Conservation (phyloP, 2,113 vertebrate species). For the Danio rerio region DNA sequence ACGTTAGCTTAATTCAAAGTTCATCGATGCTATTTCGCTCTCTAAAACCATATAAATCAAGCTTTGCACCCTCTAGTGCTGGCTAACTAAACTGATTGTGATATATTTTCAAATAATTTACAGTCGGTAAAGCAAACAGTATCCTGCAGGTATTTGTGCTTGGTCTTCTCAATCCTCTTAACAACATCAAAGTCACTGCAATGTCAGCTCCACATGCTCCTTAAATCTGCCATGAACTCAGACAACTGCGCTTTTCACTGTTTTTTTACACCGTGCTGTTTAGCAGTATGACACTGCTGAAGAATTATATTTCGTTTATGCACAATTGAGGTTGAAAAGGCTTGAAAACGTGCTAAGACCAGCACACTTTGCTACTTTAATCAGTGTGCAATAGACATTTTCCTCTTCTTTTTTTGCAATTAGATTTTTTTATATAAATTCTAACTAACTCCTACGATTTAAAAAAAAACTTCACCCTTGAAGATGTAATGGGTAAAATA, state of each 20-base stretch:
- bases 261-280: not conserved
- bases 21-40: not conserved
- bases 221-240: not conserved
- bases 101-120: not conserved
- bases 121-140: not conserved
- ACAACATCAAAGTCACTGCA: not conserved
- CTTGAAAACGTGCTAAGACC: too few species aligned
- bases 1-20: not conserved
- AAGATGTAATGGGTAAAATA: too few species aligned
- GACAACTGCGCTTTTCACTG: not conserved
- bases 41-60: not conserved
- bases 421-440: too few species aligned
- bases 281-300: not conserved
- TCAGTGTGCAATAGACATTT: too few species aligned
- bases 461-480: too few species aligned
- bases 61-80: not conserved
- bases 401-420: too few species aligned
- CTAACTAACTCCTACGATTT: too few species aligned
- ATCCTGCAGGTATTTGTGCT: not conserved
- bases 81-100: not conserved
- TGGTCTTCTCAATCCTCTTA: conserved; percentile 15
- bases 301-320: too few species aligned
- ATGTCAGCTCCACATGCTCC: conserved; percentile 13
- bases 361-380: too few species aligned
- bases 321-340: too few species aligned